Percentiles rank a stretch among this genome's conserved stretches.
Conservation (phyloP, 1,140 invertebrate species). For the Adelges cooleyi region DNA sequence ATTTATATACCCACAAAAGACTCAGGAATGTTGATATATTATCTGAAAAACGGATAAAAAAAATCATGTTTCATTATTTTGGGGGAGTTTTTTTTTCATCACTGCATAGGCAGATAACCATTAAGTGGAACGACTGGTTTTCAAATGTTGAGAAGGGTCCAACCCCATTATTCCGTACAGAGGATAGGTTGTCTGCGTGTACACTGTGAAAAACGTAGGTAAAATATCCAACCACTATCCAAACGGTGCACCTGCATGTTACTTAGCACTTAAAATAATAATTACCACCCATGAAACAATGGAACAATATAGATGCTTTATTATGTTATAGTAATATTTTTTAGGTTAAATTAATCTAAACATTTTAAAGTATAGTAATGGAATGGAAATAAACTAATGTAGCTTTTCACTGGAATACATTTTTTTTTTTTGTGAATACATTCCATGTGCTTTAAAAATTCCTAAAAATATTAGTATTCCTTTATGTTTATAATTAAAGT, state of each 20-base stretch:
- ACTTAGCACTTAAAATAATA: background rate
- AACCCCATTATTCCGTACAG: background rate
- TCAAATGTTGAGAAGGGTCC: slow-evolving; percentile 17
- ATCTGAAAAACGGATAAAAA: background rate
- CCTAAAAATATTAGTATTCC: no score
- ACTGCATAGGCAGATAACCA: background rate
- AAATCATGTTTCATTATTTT: background rate
- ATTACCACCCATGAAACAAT: no score
- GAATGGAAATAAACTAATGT: no score
- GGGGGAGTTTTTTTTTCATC: background rate
- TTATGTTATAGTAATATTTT: no score
- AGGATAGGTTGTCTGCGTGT: background rate
- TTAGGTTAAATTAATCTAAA: no score
- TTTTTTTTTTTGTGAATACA: no score
- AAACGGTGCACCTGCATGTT: background rate
- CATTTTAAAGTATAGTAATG: no score
- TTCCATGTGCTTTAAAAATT: no score
- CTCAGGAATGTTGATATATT: slow-evolving; percentile 4
- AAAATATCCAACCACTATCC: background rate
- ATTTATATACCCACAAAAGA: background rate
- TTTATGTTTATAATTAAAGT: no score
- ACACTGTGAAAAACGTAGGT: background rate
- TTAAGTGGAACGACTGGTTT: slow-evolving; percentile 27
- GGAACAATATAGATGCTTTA: no score
- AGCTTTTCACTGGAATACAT: no score